Percentiles rank a stretch among this genome's conserved stretches.
Conservation (phyloP, 2,797 vertebrate genomes). For the Xiphorhynchus erythropygius region DNA sequence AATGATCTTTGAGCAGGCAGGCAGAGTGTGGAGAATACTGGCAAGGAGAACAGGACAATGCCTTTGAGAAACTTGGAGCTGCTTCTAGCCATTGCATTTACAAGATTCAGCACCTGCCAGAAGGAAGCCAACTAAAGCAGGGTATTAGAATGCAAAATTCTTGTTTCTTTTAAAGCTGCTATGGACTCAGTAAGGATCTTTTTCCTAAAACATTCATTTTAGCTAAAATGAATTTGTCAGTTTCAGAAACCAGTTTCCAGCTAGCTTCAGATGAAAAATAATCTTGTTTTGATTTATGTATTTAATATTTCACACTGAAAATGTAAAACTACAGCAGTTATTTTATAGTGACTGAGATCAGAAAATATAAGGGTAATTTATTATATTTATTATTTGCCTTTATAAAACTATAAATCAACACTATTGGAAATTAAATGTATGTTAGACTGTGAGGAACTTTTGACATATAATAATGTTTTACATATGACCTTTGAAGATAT, state of each 20-base stretch:
- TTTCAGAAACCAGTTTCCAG: constrained; percentile 81
- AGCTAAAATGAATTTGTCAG: constrained; percentile 90
- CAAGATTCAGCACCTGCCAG: neutral
- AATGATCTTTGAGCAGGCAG: neutral
- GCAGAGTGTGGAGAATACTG: neutral
- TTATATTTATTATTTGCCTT: constrained; percentile 95
- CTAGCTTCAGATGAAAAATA: constrained; percentile 81
- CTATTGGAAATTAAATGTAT: constrained; percentile 86
- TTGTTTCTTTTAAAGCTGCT: constrained; percentile 45
- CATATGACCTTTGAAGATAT: constrained; percentile 82
- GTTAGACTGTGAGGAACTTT: constrained; percentile 73
- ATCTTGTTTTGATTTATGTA: constrained; percentile 92
- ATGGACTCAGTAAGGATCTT: constrained; percentile 72
- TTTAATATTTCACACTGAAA: constrained; percentile 95
- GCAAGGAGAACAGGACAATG: neutral
- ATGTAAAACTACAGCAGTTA: constrained; percentile 82
- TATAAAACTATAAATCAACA: constrained; percentile 91
- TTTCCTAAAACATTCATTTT: constrained; percentile 83
- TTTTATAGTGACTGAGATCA: constrained; percentile 83
- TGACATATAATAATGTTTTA: constrained; percentile 81
- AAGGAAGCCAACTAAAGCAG: constrained; percentile 12
- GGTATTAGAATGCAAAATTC: constrained; percentile 33
- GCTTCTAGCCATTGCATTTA: neutral
- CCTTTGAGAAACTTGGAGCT: constrained; percentile 5
- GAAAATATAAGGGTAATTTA: constrained; percentile 89